Evolutionary conservation across 2,113 vertebrate genomes (phyloP).

Genomic region (Nesoenas mayeri): DNA sequence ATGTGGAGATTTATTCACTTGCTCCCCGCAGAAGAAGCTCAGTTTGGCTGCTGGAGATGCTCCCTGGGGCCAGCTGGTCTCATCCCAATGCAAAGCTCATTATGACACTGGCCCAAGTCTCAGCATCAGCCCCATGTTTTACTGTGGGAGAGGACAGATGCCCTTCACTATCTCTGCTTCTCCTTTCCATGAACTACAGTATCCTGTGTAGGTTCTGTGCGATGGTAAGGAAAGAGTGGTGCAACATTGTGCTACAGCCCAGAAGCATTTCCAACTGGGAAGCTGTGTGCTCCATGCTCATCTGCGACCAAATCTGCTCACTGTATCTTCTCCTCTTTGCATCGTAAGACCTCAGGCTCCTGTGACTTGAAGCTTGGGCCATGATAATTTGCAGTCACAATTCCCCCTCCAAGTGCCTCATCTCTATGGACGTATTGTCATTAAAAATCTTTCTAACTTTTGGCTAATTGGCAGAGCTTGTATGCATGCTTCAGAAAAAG

Average conservation of each 20-base stretch:
- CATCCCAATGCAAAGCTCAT: rapidly evolving
- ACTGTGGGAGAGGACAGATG: neutral
- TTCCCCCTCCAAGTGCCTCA: neutral
- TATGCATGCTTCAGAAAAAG: conserved; percentile 38
- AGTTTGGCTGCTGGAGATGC: neutral
- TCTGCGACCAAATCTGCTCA: neutral
- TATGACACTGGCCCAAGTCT: neutral
- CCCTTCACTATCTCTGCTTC: neutral
- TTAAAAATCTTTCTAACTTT: conserved; percentile 36
- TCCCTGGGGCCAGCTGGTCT: neutral
- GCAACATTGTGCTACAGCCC: neutral
- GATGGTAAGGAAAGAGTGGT: neutral
- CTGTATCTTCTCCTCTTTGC: neutral
- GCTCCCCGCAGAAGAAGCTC: neutral
- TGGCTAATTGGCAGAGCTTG: conserved; percentile 42
- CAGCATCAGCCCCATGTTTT: neutral
- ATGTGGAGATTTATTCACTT: neutral
- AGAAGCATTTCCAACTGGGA: neutral
- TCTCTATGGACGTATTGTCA: neutral
- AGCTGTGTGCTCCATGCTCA: neutral
- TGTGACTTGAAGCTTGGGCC: neutral
- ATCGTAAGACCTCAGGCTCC: neutral
- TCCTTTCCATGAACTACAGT: neutral
- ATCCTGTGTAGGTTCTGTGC: neutral
- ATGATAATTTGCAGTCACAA: neutral